These are phyloP conservation scores for Sebastes trivittatus DNA, from an alignment of 2,797 vertebrate genomes.

Conservation along the genomic window DNA sequence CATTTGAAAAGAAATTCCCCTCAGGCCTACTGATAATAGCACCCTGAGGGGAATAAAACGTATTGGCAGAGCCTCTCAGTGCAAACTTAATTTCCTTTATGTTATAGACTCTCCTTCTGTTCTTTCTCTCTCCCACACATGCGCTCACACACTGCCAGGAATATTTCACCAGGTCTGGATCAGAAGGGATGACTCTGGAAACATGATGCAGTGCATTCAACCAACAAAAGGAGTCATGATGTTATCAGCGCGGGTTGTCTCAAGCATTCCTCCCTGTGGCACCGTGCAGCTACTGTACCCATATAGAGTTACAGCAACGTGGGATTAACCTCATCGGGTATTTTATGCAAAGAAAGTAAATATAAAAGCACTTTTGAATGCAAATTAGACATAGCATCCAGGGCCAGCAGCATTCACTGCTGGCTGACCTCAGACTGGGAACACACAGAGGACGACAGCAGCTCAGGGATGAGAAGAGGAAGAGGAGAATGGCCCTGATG, in stretches of 20 bases:
- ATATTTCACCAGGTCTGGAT: slow-evolving; percentile 72
- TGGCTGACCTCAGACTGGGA: slow-evolving; percentile 52
- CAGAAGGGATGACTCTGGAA: slow-evolving; percentile 66
- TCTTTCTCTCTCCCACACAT: not conserved
- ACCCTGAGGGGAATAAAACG: too few species aligned
- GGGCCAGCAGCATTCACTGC: slow-evolving; percentile 39
- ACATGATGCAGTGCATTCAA: slow-evolving; percentile 68
- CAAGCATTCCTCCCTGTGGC: slow-evolving; percentile 46
- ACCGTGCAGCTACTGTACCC: slow-evolving; percentile 30
- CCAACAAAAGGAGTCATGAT: slow-evolving; percentile 60
- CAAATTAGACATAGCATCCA: slow-evolving; percentile 44
- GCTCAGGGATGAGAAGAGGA: slow-evolving; percentile 8
- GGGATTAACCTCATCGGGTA: slow-evolving; percentile 21
- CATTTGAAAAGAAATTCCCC: too few species aligned
- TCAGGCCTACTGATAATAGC: too few species aligned
- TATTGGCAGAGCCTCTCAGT: not conserved
- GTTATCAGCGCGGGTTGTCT: slow-evolving; percentile 52
- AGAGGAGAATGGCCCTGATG: slow-evolving; percentile 53
- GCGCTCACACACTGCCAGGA: slow-evolving; percentile 42
- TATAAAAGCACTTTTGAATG: slow-evolving; percentile 55
- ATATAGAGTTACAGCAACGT: slow-evolving; percentile 36
- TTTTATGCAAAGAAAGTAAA: slow-evolving; percentile 25
- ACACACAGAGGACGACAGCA: slow-evolving; percentile 34
- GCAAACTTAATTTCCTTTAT: not conserved
- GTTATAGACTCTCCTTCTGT: not conserved